Evolutionary conservation across 1,140 invertebrate genomes (phyloP), one percentile per base, ranked within the genome.

Genomic region (Sycophaga agraensis): DNA sequence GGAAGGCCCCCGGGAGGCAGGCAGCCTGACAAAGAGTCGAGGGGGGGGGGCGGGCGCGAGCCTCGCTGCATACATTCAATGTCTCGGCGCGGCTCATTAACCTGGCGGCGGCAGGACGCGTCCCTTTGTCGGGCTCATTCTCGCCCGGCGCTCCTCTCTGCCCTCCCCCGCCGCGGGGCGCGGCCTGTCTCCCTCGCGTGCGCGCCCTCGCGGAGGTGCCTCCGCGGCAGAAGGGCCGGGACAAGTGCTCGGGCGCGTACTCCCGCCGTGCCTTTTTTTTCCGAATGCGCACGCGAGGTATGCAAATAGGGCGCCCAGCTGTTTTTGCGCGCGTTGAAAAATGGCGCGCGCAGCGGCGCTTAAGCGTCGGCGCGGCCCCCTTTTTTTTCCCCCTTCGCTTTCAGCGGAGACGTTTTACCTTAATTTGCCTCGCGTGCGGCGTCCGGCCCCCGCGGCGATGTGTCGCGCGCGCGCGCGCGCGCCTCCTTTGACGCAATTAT

Each of bases 51-150:
- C 26, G 42, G 39, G 39, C 12, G 14, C 17, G n/a, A n/a, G n/a
- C 28, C n/a, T 2, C 37, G 40, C 53, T 60, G 58, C 58, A 53
- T 56, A n/a, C n/a, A 62, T 62, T 56, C 53, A 56, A 42, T 45
- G 34, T 62, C 53, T 62, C n/a, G 37, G 45, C 53, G 59, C 37
- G 46, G 53, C 59, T 62, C 59, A 56, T 62, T 62, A 56, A 62
- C 59, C 48, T 28, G 59, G 45, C 45, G 28, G 34, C 58, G 31
- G 39, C n/a, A n/a, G 9, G 28, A 22, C 37, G 43, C 21, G 26
- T n/a, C 31, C 58, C 58, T 60, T 60, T 59, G 57, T 59, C 57
- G 46, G 24, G 24, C 21, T 60, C 58, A 53, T 60, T 53, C 35
- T 60, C 58, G 19, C 40, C 39, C 6, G 28, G 4, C 11, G 28